These are phyloP conservation scores for Drosophila neotestacea DNA, from an alignment of 2,888 invertebrate genomes.

Conservation along the genomic window DNA sequence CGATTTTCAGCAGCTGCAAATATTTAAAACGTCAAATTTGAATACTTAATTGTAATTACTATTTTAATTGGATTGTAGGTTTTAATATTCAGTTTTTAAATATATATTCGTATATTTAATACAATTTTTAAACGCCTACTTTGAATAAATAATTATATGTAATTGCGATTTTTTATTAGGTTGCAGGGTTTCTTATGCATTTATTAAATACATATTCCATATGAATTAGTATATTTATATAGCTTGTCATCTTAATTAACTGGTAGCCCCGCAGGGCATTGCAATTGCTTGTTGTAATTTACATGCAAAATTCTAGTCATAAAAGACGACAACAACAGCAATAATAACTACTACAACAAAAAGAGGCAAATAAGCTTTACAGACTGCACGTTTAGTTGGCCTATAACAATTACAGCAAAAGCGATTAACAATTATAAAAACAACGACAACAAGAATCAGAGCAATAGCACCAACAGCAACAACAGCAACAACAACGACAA, in stretches of 20 bases:
- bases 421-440: constrained; percentile 63
- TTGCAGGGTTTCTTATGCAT: neutral
- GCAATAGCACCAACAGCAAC: constrained; percentile 38
- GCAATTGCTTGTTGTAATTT: constrained; percentile 33
- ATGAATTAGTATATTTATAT: neutral
- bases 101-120: neutral
- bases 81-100: neutral
- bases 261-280: constrained; percentile 17
- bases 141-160: neutral
- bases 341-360: constrained; percentile 12
- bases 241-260: constrained; percentile 25
- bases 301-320: constrained; percentile 42
- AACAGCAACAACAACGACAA: constrained; percentile 23
- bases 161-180: neutral
- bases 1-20: neutral
- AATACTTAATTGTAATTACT: neutral
- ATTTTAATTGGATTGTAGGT: neutral
- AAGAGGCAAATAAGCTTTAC: constrained; percentile 23
- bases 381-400: constrained; percentile 60
- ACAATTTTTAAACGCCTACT: neutral
- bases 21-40: neutral
- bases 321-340: constrained; percentile 31
- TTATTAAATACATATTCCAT: neutral
- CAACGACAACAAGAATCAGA: constrained; percentile 41
- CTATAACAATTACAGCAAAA: constrained; percentile 67